Base-by-base conservation (phyloP, 2,113 vertebrate genomes). In the Lagenorhynchus albirostris region DNA sequence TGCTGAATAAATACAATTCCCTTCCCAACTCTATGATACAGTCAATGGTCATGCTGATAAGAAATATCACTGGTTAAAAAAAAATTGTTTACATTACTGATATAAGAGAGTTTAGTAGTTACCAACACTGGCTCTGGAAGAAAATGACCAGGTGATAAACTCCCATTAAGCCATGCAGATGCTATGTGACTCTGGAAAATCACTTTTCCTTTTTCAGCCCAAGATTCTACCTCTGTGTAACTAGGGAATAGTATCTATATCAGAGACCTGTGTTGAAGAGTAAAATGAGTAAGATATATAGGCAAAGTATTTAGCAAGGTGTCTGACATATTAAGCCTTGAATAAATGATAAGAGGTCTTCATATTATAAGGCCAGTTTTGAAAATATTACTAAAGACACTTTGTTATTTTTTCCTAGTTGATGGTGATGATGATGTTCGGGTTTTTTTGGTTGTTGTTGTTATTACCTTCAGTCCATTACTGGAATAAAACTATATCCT, bases 121-220 rank as follows among this genome's bases (percentile, higher is more conserved):
- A n/a, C 0, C 6, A n/a, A 12, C 17, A 33, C 14, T 80, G 25
- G 2, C 5, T n/a, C 38, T 10, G 2, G 10, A 68, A 41, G 41
- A 33, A 53, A 81, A 50, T 17, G 1, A 53, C 18, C 23, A 23
- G 3, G 5, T 31, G 2, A 5, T 26, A 63, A 41, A 53, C 11
- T 9, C 2, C 68, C 18, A 8, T 14, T 47, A 4, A 3, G 11
- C 3, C 17, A 20, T 14, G 12, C 20, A 10, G 11, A 13, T 38
- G 17, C 38, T 18, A 2, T 50, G 20, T 26, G 26, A 29, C 21
- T 53, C 26, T 13, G 3, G 31, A 8, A 80, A 70, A 13, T 12
- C 36, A 53, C 21, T 81, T 5, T 36, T 86, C 36, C 80, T 63
- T 80, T 85, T 53, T 60, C 3, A 92, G 23, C 10, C 8, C 41